Percentiles rank a stretch among this genome's conserved stretches.
Evolutionary conservation across 2,888 invertebrate genomes (phyloP).

Genomic region (Sinopyrophorus schimmeli): DNA sequence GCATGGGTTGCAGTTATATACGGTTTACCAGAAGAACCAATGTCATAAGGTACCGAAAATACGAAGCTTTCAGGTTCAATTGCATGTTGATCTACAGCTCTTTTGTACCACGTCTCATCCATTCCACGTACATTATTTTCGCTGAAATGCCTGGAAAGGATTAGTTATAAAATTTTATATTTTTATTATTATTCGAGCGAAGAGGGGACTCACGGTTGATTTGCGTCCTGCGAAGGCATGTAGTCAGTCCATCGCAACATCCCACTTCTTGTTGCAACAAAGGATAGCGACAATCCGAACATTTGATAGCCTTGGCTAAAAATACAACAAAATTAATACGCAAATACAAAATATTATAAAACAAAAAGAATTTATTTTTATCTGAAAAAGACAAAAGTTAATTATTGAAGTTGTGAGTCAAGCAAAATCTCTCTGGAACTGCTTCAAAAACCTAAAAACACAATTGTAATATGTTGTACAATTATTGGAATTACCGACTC

Average conservation of each 20-base stretch:
- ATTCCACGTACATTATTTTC: constrained; percentile 79
- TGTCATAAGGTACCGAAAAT: constrained; percentile 83
- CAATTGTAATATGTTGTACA: too few species aligned
- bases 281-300: constrained; percentile 81
- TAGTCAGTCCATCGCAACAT: constrained; percentile 86
- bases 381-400: constrained; percentile 6
- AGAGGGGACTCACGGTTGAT: constrained; percentile 67
- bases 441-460: too few species aligned
- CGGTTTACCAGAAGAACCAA: constrained; percentile 60
- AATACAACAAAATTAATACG: constrained; percentile 48
- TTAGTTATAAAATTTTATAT: constrained; percentile 5
- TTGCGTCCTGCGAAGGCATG: constrained; percentile 58
- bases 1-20: constrained; percentile 90
- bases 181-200: background rate
- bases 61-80: constrained; percentile 89
- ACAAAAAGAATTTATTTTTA: constrained; percentile 3
- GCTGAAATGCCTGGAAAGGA: constrained; percentile 73
- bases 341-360: background rate
- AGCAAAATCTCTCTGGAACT: too few species aligned
- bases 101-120: constrained; percentile 88
- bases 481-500: too few species aligned
- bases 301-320: constrained; percentile 87
- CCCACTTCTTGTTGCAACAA: constrained; percentile 89
- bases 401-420: too few species aligned
- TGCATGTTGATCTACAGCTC: constrained; percentile 87